phyloP scores from a whole-genome alignment of 2,888 invertebrate species.

The Eilema caniola region DNA sequence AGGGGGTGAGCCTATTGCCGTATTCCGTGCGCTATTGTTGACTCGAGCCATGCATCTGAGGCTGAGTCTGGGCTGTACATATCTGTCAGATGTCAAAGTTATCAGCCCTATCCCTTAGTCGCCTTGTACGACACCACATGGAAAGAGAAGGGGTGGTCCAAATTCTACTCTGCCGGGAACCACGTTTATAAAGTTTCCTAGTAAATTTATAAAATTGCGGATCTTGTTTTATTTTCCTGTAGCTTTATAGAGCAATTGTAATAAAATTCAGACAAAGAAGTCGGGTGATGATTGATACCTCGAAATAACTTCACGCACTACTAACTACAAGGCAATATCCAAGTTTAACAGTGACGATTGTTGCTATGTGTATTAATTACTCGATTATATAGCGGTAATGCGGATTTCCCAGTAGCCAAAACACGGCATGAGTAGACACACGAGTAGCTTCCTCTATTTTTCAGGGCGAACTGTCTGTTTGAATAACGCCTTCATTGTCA shows the following conservation, averaged over 20 bases:
- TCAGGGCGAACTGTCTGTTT: not conserved
- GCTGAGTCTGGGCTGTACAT: too few species aligned
- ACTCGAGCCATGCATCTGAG: too few species aligned
- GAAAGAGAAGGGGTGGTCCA: too few species aligned
- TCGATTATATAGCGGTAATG: not conserved
- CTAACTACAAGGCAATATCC: slow-evolving; percentile 26
- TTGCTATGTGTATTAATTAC: slow-evolving; percentile 10
- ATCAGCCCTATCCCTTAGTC: too few species aligned
- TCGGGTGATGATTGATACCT: slow-evolving; percentile 4
- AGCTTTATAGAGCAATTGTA: not conserved
- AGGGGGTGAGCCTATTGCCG: too few species aligned
- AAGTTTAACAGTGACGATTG: slow-evolving; percentile 11
- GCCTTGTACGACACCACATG: too few species aligned
- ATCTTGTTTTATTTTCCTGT: too few species aligned
- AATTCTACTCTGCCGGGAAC: too few species aligned
- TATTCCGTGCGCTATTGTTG: too few species aligned
- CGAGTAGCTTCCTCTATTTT: not conserved
- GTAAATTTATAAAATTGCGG: too few species aligned
- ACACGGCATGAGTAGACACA: not conserved
- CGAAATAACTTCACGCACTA: slow-evolving; percentile 22
- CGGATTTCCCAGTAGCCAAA: not conserved
- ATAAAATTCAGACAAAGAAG: not conserved
- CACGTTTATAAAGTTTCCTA: too few species aligned
- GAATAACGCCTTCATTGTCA: not conserved
- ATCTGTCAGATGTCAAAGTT: too few species aligned